A percentile compares a stretch with the other conserved stretches of the same genome.
These are phyloP conservation scores for Crenichthys baileyi DNA, from an alignment of 2,797 vertebrate genomes.

Conservation along the genomic window DNA sequence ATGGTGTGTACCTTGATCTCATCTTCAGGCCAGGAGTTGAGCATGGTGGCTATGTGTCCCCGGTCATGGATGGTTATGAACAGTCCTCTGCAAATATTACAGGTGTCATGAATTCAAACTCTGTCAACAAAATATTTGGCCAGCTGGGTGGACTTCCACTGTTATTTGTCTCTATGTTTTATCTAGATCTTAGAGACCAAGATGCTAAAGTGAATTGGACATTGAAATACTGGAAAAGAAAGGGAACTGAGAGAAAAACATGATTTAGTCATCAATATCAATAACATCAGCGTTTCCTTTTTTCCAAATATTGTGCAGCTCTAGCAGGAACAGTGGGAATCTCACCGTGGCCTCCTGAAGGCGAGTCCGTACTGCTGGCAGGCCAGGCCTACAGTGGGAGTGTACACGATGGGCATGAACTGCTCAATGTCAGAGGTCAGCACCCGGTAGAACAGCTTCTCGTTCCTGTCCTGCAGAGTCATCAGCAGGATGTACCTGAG, in stretches of 20 bases:
- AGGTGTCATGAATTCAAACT: too few species aligned
- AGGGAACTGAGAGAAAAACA: background rate
- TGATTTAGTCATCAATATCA: background rate
- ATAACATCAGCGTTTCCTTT: background rate
- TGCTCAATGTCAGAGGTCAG: conserved; percentile 94
- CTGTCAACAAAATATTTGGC: too few species aligned
- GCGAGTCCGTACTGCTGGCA: conserved; percentile 97
- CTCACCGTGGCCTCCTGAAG: conserved; percentile 97
- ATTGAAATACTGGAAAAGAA: background rate
- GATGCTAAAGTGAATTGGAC: background rate
- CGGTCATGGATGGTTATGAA: conserved; percentile 98
- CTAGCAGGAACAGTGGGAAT: background rate
- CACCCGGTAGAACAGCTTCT: conserved; percentile 97
- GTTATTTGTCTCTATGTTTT: too few species aligned
- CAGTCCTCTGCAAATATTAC: conserved; percentile 84
- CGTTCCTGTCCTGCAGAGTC: conserved; percentile 97
- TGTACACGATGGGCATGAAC: conserved; percentile 98
- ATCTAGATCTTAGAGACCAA: too few species aligned
- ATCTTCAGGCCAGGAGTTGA: conserved; percentile 97
- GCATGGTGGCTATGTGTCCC: conserved; percentile 94
- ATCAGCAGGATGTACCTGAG: conserved; percentile 95
- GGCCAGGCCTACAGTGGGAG: conserved; percentile 94
- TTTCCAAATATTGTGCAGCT: background rate
- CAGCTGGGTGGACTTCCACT: too few species aligned
- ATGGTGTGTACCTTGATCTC: conserved; percentile 87